Evolutionary conservation across 1,140 invertebrate genomes (phyloP).

Genomic region (Polyergus mexicanus): DNA sequence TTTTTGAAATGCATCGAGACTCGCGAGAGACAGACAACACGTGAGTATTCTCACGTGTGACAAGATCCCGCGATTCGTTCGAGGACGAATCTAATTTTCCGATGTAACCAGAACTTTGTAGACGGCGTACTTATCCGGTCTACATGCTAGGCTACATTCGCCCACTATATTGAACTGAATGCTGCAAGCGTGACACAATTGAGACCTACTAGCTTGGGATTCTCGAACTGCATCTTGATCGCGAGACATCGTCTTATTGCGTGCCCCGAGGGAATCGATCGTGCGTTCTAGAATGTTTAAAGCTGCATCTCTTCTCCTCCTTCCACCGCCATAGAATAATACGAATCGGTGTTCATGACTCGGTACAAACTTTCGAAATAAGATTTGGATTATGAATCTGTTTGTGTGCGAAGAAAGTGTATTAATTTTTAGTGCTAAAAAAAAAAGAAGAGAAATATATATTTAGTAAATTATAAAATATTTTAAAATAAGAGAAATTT

Average conservation of each 20-base stretch:
- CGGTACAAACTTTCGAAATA: not conserved
- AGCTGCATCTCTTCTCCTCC: not conserved
- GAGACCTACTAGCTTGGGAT: constrained; percentile 21
- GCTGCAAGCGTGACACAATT: constrained; percentile 59
- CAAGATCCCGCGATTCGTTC: constrained; percentile 13
- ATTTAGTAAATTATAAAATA: not conserved
- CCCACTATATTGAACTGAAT: constrained; percentile 56
- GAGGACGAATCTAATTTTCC: constrained; percentile 60
- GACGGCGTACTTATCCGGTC: constrained; percentile 51
- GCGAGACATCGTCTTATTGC: constrained; percentile 70
- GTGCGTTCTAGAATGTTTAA: constrained; percentile 54
- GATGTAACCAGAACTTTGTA: constrained; percentile 50
- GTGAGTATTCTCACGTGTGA: constrained; percentile 52
- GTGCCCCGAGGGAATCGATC: constrained; percentile 62
- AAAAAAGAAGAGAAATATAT: not conserved
- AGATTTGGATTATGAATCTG: not conserved
- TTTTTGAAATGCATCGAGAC: constrained; percentile 4
- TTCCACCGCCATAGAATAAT: not conserved
- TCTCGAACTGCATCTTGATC: constrained; percentile 62
- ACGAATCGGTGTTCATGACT: not conserved
- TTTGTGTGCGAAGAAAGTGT: not conserved
- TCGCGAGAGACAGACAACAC: constrained; percentile 16
- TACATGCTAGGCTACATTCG: constrained; percentile 51
- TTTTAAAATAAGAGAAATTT: constrained; percentile 17
- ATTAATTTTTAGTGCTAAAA: not conserved